Evolutionary conservation across 2,888 invertebrate species (phyloP).

Genomic region (Drosophila sordidapex): DNA sequence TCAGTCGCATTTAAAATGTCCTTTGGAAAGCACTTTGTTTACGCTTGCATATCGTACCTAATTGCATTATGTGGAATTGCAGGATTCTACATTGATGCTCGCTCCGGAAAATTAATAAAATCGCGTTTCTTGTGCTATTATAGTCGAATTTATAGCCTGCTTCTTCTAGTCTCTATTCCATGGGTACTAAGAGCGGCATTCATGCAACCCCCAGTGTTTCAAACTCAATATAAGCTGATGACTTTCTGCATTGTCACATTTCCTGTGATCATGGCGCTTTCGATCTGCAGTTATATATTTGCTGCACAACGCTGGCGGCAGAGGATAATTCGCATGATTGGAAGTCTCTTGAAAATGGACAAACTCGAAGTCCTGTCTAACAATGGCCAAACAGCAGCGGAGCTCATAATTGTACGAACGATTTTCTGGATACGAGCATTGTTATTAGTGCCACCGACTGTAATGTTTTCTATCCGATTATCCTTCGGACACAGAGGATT

Average conservation of each 20-base stretch:
- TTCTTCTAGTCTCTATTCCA: not conserved
- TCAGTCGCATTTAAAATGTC: constrained; percentile 1
- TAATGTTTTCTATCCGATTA: accelerated
- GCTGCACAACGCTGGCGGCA: constrained; percentile 11
- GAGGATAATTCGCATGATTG: constrained; percentile 10
- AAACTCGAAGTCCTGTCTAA: not conserved
- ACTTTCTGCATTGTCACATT: not conserved
- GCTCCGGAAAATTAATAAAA: not conserved
- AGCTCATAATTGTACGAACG: not conserved
- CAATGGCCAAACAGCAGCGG: not conserved
- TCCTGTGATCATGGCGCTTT: not conserved
- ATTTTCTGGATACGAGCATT: not conserved
- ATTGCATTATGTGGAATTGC: constrained; percentile 7
- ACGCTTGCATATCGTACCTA: constrained; percentile 16
- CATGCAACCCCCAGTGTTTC: not conserved
- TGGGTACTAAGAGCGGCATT: not conserved
- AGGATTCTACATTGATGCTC: constrained; percentile 14
- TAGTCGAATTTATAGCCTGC: not conserved
- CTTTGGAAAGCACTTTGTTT: constrained; percentile 1
- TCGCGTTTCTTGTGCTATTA: constrained; percentile 9
- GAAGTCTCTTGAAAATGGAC: constrained; percentile 4
- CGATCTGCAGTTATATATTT: not conserved
- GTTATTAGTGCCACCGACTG: not conserved
- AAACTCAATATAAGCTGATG: constrained; percentile 3
- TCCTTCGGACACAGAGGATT: not conserved